Percentiles rank a stretch among this genome's conserved stretches.
Conservation (phyloP, 2,888 invertebrate species). For the Dione vanillae region DNA sequence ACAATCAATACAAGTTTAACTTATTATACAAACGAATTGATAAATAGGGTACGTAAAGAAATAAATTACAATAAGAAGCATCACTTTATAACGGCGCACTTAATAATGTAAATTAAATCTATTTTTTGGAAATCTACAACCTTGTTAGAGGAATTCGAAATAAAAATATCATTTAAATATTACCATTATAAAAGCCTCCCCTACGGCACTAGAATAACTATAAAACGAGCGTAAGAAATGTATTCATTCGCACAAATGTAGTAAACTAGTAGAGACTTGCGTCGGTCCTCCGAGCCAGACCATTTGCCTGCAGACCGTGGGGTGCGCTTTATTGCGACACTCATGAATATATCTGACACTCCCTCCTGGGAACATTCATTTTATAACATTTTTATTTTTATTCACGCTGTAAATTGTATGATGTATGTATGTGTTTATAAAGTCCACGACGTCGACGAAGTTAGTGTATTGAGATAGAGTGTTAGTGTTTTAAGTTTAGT, state of each 20-base stretch:
- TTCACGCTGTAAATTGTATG: conserved; percentile 14
- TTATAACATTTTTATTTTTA: conserved; percentile 31
- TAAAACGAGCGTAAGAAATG: conserved; percentile 32
- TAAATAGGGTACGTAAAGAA: too few species aligned
- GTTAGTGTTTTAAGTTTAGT: too few species aligned
- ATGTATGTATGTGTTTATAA: background rate
- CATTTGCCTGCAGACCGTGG: conserved; percentile 26
- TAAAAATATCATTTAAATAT: background rate
- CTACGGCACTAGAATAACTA: conserved; percentile 7
- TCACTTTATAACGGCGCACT: too few species aligned
- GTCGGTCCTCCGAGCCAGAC: conserved; percentile 9
- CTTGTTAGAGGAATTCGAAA: background rate
- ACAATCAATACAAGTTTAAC: too few species aligned
- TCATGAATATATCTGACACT: conserved; percentile 38
- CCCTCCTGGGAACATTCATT: conserved; percentile 19
- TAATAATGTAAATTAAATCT: too few species aligned
- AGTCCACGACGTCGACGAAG: background rate
- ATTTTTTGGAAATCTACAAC: too few species aligned
- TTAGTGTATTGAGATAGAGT: background rate
- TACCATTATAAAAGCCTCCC: conserved; percentile 16
- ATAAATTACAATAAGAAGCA: too few species aligned
- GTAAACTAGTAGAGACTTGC: conserved; percentile 11
- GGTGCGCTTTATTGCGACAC: conserved; percentile 32
- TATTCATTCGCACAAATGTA: conserved; percentile 40
- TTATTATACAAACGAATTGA: too few species aligned